Percentiles rank a stretch among this genome's conserved stretches.
These are phyloP conservation scores for Osmoderma eremita DNA, from an alignment of 2,888 invertebrate species.

Conservation along the genomic window DNA sequence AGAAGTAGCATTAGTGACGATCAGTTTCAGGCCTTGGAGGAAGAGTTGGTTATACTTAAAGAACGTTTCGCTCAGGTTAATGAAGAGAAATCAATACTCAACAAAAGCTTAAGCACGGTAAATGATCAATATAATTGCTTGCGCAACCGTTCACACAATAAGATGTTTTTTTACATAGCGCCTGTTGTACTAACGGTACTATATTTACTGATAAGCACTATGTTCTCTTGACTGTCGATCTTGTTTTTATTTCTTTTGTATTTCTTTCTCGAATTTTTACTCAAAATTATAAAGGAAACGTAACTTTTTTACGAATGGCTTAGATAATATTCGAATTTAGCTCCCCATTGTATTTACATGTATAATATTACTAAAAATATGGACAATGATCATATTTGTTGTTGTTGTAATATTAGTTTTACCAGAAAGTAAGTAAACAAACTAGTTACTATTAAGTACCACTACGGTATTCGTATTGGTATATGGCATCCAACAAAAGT, in stretches of 20 bases:
- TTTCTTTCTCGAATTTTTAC: conserved; percentile 60
- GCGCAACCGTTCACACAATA: conserved; percentile 70
- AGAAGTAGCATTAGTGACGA: conserved; percentile 57
- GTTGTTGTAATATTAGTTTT: conserved; percentile 36
- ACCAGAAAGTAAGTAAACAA: conserved; percentile 23
- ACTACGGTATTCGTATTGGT: conserved; percentile 27
- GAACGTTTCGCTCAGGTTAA: conserved; percentile 75
- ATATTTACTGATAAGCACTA: conserved; percentile 70
- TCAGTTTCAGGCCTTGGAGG: conserved; percentile 73
- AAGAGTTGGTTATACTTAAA: conserved; percentile 78
- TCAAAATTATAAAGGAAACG: conserved; percentile 60
- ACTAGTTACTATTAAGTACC: conserved; percentile 21
- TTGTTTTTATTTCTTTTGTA: conserved; percentile 62
- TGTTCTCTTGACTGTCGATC: conserved; percentile 73
- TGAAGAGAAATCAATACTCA: conserved; percentile 71
- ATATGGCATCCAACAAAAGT: conserved; percentile 2
- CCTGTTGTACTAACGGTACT: conserved; percentile 69
- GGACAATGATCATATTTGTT: conserved; percentile 29
- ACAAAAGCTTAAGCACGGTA: conserved; percentile 70
- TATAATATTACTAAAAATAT: conserved; percentile 27
- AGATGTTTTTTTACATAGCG: conserved; percentile 69
- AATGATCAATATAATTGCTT: conserved; percentile 70
- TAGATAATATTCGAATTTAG: conserved; percentile 31
- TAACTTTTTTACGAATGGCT: conserved; percentile 46
- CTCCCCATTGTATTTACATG: conserved; percentile 34